Conservation (phyloP, 2,888 invertebrate genomes). For the Andrena bucephala region DNA sequence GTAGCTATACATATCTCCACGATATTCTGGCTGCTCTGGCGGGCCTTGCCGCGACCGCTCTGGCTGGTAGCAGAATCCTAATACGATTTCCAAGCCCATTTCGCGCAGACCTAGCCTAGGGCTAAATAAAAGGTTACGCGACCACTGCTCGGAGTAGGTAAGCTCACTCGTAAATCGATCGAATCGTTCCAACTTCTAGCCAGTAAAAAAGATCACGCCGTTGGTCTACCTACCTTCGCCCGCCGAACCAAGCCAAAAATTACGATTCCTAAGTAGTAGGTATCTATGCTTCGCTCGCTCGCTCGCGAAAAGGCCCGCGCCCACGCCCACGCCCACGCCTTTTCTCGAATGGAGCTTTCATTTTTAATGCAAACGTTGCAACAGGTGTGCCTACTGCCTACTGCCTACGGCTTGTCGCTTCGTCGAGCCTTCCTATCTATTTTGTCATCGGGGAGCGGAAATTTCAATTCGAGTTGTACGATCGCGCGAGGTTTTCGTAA, state of each 20-base stretch:
- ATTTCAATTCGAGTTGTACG: constrained; percentile 13
- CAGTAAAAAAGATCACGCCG: constrained; percentile 17
- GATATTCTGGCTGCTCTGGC: constrained; percentile 14
- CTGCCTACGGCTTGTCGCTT: constrained; percentile 22
- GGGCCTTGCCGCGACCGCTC: constrained; percentile 5
- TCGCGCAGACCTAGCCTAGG: constrained; percentile 18
- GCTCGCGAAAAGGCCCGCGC: constrained; percentile 18
- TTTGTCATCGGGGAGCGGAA: constrained; percentile 9
- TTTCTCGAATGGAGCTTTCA: constrained; percentile 31
- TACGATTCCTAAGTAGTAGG: neutral
- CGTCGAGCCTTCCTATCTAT: neutral
- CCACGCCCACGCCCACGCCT: too few species aligned
- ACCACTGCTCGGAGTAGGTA: neutral
- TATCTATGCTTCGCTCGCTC: constrained; percentile 14
- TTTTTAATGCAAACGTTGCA: constrained; percentile 65
- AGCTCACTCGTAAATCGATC: constrained; percentile 60
- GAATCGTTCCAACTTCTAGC: constrained; percentile 30
- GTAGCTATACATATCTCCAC: constrained; percentile 26
- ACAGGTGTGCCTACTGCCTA: constrained; percentile 64
- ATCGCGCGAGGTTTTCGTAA: neutral
- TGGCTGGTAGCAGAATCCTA: constrained; percentile 42
- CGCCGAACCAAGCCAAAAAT: neutral
- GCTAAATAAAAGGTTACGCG: constrained; percentile 23
- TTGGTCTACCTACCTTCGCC: neutral
- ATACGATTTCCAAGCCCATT: constrained; percentile 57